These are phyloP conservation scores for Eucriotettix oculatus DNA, from an alignment of 2,888 invertebrate genomes.

Conservation along the genomic window DNA sequence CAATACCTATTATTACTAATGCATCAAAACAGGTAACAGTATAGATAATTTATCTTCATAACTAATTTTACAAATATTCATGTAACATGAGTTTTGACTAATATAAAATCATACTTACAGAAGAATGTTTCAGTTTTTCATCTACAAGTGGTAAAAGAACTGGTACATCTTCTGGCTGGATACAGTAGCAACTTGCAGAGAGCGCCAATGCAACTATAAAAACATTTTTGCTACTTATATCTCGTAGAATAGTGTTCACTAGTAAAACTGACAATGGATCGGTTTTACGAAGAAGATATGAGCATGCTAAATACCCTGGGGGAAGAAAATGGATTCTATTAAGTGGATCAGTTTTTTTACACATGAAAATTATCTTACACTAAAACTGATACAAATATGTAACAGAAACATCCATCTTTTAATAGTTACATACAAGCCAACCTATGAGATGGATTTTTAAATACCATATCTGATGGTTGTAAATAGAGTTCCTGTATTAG, in stretches of 20 bases:
- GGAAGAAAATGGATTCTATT: neutral
- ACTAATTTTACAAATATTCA: no score
- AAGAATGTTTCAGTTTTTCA: constrained; percentile 12
- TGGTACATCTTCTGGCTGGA: constrained; percentile 9
- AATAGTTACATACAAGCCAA: no score
- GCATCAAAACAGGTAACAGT: neutral
- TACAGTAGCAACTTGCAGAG: constrained; percentile 9
- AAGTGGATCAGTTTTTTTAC: no score
- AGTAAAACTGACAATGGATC: constrained; percentile 12
- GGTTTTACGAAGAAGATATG: constrained; percentile 7
- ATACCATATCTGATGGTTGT: no score
- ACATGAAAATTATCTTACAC: no score
- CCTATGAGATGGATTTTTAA: no score
- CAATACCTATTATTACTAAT: neutral
- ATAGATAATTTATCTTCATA: no score
- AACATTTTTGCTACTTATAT: constrained; percentile 11
- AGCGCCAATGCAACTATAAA: constrained; percentile 10
- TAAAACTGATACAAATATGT: no score
- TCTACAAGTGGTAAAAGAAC: constrained; percentile 7
- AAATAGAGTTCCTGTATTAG: no score
- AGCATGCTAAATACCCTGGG: constrained; percentile 13
- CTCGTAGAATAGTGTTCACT: constrained; percentile 13
- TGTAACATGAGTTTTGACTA: neutral
- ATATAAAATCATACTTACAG: constrained; percentile 6
- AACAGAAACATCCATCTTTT: no score